These are phyloP conservation scores for Phlogophora meticulosa DNA, from an alignment of 2,888 invertebrate genomes.

Conservation along the genomic window DNA sequence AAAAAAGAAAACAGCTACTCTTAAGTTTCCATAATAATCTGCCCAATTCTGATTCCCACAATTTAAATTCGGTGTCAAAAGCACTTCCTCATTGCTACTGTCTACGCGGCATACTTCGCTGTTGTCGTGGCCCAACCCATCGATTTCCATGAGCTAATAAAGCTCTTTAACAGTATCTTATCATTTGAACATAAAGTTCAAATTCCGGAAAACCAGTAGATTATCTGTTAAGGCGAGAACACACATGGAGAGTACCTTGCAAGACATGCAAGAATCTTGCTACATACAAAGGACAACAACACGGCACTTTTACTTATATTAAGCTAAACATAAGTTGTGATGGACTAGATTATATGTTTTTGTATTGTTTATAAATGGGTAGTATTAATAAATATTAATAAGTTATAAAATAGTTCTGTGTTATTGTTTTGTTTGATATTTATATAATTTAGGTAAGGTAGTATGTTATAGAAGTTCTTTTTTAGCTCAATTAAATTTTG, in stretches of 20 bases:
- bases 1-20: background rate
- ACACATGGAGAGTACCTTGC: slow-evolving; percentile 8
- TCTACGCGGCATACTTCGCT: slow-evolving; percentile 18
- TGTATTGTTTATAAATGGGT: no score
- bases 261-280: background rate
- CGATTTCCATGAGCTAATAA: slow-evolving; percentile 32
- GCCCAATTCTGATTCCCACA: slow-evolving; percentile 24
- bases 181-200: slow-evolving; percentile 49
- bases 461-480: no score
- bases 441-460: no score
- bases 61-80: slow-evolving; percentile 48
- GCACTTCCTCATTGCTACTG: slow-evolving; percentile 45
- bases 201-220: slow-evolving; percentile 45
- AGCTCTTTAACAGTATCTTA: slow-evolving; percentile 46
- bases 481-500: no score
- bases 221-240: slow-evolving; percentile 35
- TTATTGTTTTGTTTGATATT: no score
- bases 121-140: slow-evolving; percentile 18
- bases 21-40: slow-evolving; percentile 15
- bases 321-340: no score
- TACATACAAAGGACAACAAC: no score
- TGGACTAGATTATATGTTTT: no score
- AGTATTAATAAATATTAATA: no score
- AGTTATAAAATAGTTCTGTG: no score
- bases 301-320: no score